These are phyloP conservation scores for Drosophila ohnishii DNA, from an alignment of 1,140 invertebrate genomes.

Conservation along the genomic window DNA sequence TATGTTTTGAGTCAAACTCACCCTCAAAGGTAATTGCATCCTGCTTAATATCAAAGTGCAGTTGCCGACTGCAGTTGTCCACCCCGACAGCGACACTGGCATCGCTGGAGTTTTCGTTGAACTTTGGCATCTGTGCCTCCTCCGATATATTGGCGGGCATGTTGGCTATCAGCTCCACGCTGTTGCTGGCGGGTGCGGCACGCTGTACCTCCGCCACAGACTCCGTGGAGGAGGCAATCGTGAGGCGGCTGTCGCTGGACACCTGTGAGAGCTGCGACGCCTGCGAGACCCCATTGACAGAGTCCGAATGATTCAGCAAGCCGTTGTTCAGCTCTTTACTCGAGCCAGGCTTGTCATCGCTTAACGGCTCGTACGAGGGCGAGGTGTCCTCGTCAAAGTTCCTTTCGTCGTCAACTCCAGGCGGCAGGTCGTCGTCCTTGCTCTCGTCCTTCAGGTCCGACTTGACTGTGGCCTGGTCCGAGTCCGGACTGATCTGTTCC, in stretches of 20 bases:
- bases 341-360: conserved; percentile 19
- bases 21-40: conserved; percentile 82
- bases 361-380: conserved; percentile 87
- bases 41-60: conserved; percentile 82
- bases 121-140: conserved; percentile 81
- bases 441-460: conserved; percentile 79
- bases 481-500: conserved; percentile 91
- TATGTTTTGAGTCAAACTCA: background rate
- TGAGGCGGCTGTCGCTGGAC: conserved; percentile 85
- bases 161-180: conserved; percentile 17
- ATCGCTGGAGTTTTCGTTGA: conserved; percentile 75
- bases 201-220: conserved; percentile 38
- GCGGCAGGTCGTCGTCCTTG: conserved; percentile 61
- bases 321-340: conserved; percentile 55
- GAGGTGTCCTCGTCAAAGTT: conserved; percentile 84
- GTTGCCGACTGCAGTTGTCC: conserved; percentile 30
- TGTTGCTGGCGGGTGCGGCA: conserved; percentile 17
- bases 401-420: conserved; percentile 78
- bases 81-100: background rate
- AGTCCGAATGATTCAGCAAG: conserved; percentile 75
- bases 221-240: conserved; percentile 65
- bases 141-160: conserved; percentile 73
- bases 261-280: conserved; percentile 86
- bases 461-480: conserved; percentile 86
- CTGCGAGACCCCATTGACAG: conserved; percentile 59